Base-by-base conservation (phyloP, 2,888 invertebrate genomes). In the Trichogramma evanescens region DNA sequence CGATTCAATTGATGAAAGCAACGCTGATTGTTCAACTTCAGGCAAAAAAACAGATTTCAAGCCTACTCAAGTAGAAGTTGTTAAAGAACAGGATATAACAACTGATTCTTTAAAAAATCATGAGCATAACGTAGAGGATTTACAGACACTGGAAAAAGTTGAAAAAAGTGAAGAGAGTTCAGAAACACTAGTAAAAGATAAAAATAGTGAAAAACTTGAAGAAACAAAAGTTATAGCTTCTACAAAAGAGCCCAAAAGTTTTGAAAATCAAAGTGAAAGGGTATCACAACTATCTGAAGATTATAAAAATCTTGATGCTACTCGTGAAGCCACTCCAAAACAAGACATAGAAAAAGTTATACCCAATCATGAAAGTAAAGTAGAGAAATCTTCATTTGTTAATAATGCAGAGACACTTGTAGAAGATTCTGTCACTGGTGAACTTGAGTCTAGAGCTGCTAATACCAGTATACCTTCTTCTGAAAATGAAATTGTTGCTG, bases 1-100 rank as follows among this genome's bases (percentile, higher is more conserved):
- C 49, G 63, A 62, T 49, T 50, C 62, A 4, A 61, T 63, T 53
- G 56, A 58, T 26, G 46, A 13, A 8, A 62, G 62, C 41, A 61
- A 7, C 10, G 48, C 44, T 0, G 44, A 59, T 6, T 26, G 26
- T 26, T 8, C 45, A 45, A 45, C 9, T 45, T 45, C 45, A 9
- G 45, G n/a, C 8, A 45, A 45, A 45, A 45, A 2, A 45, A 2
- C 45, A 3, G 45, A 45, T 45, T 2, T 45, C n/a, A n/a, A 45
- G n/a, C n/a, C 45, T 26, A 26, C 26, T 26, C 26, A 26, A 9
- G 45, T 9, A 45, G n/a, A 8, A 45, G 8, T n/a, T 9, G n/a
- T n/a, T 45, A 45, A 45, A 9, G n/a, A 8, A 45, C 45, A 9
- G 8, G 45, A 45, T 45, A 45, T 9, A n/a, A 2, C 45, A 45